Percentiles rank a stretch among this genome's conserved stretches.
phyloP scores from a whole-genome alignment of 1,140 invertebrate genomes.

The Belonocnema kinseyi region DNA sequence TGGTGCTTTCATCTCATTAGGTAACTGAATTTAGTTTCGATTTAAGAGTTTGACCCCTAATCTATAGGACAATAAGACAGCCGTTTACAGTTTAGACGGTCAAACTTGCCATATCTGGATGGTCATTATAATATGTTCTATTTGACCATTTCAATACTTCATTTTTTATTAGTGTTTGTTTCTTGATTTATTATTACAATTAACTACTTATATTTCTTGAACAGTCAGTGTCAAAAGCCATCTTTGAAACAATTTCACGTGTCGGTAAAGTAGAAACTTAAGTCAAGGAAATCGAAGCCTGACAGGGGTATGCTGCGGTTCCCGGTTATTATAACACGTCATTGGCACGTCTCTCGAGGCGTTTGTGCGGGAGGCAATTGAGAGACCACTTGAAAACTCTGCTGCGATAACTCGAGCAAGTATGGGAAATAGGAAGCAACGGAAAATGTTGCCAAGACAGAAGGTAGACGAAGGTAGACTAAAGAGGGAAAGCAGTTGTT shows the following conservation, averaged over 20 bases:
- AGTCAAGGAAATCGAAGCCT: constrained; percentile 7
- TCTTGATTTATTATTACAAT: too few relatives aligned
- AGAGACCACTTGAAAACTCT: constrained; percentile 23
- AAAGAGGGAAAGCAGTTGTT: neutral
- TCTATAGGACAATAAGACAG: too few relatives aligned
- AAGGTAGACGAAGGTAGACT: constrained; percentile 22
- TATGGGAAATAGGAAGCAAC: neutral
- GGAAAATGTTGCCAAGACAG: neutral
- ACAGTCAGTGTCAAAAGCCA: neutral
- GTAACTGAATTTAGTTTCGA: too few relatives aligned
- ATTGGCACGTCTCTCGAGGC: constrained; percentile 27
- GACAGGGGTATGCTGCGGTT: neutral
- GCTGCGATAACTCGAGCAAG: constrained; percentile 19
- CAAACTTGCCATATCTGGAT: too few relatives aligned
- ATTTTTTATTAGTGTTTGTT: too few relatives aligned
- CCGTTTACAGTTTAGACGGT: too few relatives aligned
- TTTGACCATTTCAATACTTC: too few relatives aligned
- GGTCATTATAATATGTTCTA: too few relatives aligned
- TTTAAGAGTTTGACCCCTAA: too few relatives aligned
- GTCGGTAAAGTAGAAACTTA: neutral
- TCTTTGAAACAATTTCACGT: constrained; percentile 5
- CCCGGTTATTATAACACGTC: constrained; percentile 30
- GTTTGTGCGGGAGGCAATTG: constrained; percentile 27
- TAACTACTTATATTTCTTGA: too few relatives aligned
- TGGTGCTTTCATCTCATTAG: too few relatives aligned